Conservation (phyloP, 2,113 vertebrate genomes). For the Brevimyrus niger region DNA sequence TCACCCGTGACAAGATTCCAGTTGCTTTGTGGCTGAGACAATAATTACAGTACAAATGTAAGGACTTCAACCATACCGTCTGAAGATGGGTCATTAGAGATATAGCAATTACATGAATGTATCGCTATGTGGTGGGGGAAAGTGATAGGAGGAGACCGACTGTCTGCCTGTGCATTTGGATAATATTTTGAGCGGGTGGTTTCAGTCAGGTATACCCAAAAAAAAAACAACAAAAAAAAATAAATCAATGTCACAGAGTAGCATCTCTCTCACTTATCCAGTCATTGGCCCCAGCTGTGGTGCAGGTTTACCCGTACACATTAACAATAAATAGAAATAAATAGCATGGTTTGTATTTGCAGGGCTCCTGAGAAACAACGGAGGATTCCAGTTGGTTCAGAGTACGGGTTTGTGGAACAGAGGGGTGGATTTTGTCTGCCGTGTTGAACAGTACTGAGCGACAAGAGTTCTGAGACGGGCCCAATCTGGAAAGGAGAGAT, state of each 20-base stretch:
- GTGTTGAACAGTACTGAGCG: background rate
- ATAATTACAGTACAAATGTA: slow-evolving; percentile 16
- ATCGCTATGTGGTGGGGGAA: background rate
- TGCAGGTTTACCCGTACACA: slow-evolving; percentile 18
- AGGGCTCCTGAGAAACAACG: slow-evolving; percentile 32
- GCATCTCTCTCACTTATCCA: background rate
- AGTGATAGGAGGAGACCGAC: background rate
- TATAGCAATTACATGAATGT: background rate
- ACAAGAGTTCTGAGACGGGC: background rate
- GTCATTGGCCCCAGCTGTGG: slow-evolving; percentile 11
- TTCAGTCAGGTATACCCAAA: background rate
- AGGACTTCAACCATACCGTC: slow-evolving; percentile 1
- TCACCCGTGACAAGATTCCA: slow-evolving; percentile 2
- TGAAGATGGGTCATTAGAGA: background rate
- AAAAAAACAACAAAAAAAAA: background rate
- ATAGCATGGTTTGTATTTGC: slow-evolving; percentile 23
- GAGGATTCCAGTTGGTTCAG: slow-evolving; percentile 33
- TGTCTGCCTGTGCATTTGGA: background rate
- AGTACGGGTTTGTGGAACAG: slow-evolving; percentile 13
- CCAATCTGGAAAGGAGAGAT: background rate
- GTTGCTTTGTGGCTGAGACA: background rate
- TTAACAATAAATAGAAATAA: slow-evolving; percentile 28
- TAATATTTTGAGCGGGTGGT: background rate
- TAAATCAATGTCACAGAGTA: background rate
- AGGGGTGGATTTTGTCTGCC: background rate